Evolutionary conservation across 1,140 invertebrate genomes (phyloP), one percentile per base, ranked within the genome.

Genomic region (Tetramorium alpestre): DNA sequence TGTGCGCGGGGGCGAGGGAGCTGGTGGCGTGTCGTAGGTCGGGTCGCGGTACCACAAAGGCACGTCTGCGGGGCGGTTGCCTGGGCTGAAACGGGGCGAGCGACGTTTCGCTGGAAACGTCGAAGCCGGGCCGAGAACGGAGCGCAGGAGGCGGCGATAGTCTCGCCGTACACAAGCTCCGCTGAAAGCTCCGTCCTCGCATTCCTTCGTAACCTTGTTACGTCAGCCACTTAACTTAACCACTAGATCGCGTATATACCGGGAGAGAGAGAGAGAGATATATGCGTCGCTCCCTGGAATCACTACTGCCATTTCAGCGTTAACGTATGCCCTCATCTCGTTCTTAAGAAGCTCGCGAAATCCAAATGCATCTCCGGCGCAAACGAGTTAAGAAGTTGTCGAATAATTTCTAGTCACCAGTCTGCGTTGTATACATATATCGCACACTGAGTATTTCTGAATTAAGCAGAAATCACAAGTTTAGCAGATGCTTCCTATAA

Each of bases 131-230:
- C 7, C 28, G 82, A 54, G 51, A 18, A 69, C 18, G 73, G 73
- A 41, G 38, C 25, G 49, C 10, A 85, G 77, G 69, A 60, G 73
- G 64, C 62, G 41, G 76, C 41, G 85, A 77, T 75, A 72, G 87
- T 73, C 62, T 77, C 60, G 41, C 60, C 56, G 58, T 62, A 56
- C 41, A 73, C 41, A 88, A 76, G 64, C 70, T 86, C 76, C 70
- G 47, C 69, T 91, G 92, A 92, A 92, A 92, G 90, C 91, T 38
- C 70, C 87, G 87, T 87, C 85, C 86, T 87, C 84, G 84, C 90
- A 90, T 91, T 91, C 87, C 91, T 90, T 80, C 38, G 64, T 92
- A 93, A 93, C 80, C 89, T 92, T 64, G 88, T 93, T 93, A 93
- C 76, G 81, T 87, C 88, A 91, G 85, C 90, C 90, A 91, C 90